phyloP scores from a whole-genome alignment of 2,888 invertebrate genomes.

The Beris chalybata region DNA sequence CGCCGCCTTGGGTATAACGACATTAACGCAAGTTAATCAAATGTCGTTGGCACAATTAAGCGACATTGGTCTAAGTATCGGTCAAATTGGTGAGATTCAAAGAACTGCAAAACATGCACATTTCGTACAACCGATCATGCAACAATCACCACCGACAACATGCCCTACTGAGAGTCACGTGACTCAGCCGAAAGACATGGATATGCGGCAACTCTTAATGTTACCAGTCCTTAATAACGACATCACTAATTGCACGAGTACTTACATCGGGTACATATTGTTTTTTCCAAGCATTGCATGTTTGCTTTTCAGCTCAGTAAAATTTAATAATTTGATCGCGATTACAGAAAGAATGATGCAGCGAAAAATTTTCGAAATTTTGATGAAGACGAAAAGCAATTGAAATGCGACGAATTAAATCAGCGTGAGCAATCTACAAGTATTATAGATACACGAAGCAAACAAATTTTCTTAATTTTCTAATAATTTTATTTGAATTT shows the following conservation, averaged over 20 bases:
- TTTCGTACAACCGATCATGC: background rate
- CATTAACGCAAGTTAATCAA: slow-evolving; percentile 20
- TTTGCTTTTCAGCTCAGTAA: no score
- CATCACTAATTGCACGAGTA: background rate
- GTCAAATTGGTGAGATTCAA: slow-evolving; percentile 27
- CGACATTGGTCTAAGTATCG: slow-evolving; percentile 30
- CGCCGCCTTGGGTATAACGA: slow-evolving; percentile 21
- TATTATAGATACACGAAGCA: background rate
- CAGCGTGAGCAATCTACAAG: background rate
- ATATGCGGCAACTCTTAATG: slow-evolving; percentile 16
- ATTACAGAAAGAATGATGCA: no score
- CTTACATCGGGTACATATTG: no score
- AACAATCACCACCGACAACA: no score
- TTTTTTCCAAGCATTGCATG: no score
- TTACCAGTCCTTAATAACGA: slow-evolving; percentile 2
- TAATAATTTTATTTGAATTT: background rate
- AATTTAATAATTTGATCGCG: no score
- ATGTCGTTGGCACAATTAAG: slow-evolving; percentile 33
- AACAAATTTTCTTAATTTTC: background rate
- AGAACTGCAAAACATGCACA: background rate
- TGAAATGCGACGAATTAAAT: no score
- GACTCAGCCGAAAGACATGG: slow-evolving; percentile 16
- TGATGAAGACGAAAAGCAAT: background rate
- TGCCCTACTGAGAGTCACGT: no score
- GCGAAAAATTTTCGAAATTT: no score